Conservation (phyloP, 2,113 vertebrate species). For the Mus spicilegus region DNA sequence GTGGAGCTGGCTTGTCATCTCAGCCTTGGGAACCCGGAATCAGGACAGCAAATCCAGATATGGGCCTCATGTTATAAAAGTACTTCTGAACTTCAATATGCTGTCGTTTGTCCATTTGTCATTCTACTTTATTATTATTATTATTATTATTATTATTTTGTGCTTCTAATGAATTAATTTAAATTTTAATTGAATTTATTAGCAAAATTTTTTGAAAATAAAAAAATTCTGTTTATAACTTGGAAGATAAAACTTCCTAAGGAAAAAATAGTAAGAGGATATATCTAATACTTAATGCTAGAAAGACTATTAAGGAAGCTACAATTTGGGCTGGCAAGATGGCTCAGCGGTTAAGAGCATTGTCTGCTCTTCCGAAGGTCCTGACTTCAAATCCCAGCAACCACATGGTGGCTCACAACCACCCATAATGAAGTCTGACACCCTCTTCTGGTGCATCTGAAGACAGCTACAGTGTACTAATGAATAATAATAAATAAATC, state of each 20-base stretch:
- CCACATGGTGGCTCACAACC: too few relatives aligned
- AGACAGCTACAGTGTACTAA: too few relatives aligned
- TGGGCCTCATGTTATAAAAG: background rate
- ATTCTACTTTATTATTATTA: background rate
- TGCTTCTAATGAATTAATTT: background rate
- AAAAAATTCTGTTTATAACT: constrained; percentile 25
- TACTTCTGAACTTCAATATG: background rate
- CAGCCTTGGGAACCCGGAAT: background rate
- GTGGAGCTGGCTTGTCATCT: background rate
- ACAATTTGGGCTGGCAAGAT: background rate
- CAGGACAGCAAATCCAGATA: background rate
- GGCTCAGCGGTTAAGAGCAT: too few relatives aligned
- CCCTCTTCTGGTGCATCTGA: too few relatives aligned
- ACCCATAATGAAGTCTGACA: too few relatives aligned
- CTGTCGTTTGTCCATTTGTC: constrained; percentile 3
- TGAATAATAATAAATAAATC: too few relatives aligned
- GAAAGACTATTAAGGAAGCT: background rate
- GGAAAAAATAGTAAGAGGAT: background rate
- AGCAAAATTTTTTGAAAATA: background rate
- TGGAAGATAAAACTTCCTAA: constrained; percentile 6
- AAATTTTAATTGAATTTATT: background rate
- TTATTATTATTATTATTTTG: background rate
- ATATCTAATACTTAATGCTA: background rate
- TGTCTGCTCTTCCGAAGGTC: too few relatives aligned
- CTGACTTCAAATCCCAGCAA: too few relatives aligned